These are phyloP conservation scores for Acanthopleura granulata DNA, from an alignment of 2,888 invertebrate genomes.

Conservation along the genomic window DNA sequence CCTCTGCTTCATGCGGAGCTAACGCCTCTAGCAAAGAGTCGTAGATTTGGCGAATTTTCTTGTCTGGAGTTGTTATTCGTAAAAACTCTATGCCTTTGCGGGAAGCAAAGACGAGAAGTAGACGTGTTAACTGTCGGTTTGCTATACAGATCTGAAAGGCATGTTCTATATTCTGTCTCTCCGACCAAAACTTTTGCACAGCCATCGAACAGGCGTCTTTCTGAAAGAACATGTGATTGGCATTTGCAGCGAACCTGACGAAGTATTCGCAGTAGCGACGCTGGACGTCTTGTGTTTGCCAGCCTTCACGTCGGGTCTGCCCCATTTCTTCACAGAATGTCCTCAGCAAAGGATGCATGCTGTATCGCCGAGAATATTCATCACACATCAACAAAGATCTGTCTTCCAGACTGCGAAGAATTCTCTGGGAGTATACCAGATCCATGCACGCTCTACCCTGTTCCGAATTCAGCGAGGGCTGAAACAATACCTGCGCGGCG, in stretches of 20 bases:
- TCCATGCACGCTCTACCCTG: not conserved
- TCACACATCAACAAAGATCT: conserved; percentile 5
- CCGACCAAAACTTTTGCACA: not conserved
- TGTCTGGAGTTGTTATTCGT: not conserved
- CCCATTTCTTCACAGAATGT: not conserved
- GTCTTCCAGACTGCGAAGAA: not conserved
- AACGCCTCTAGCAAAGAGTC: not conserved
- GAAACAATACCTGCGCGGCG: not conserved
- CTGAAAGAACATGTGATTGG: not conserved
- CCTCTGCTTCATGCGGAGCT: not conserved
- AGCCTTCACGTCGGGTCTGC: not conserved
- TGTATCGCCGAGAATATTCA: not conserved
- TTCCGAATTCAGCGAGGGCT: not conserved
- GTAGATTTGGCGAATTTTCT: not conserved
- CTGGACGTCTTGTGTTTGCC: not conserved
- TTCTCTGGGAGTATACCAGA: not conserved
- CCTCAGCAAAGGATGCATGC: not conserved
- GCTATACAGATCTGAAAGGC: not conserved
- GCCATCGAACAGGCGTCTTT: not conserved
- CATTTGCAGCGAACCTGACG: not conserved
- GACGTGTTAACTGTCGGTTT: not conserved
- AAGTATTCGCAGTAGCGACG: not conserved
- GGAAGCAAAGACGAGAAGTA: not conserved
- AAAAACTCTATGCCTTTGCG: conserved; percentile 3
- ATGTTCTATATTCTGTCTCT: not conserved